These are phyloP conservation scores for Perizoma affinitatum DNA, from an alignment of 2,888 invertebrate species.

Conservation along the genomic window DNA sequence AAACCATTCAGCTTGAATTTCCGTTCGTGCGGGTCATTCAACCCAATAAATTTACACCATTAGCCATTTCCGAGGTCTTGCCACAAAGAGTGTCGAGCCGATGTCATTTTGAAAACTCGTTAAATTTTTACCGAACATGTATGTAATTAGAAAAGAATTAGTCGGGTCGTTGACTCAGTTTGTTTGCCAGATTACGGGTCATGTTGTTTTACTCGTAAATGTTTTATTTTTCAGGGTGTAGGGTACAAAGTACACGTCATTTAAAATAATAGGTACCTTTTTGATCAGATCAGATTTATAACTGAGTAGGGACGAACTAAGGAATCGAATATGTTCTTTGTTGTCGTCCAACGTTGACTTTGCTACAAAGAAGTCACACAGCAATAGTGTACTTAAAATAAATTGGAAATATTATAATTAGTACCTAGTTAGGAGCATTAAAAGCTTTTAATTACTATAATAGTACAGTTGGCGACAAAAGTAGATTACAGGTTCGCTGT, in stretches of 20 bases:
- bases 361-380: no score
- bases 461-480: no score
- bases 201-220: neutral
- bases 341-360: no score
- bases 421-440: no score
- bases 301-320: no score
- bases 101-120: slow-evolving; percentile 72
- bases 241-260: no score
- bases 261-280: neutral
- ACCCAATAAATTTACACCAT: slow-evolving; percentile 81
- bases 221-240: no score
- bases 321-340: no score
- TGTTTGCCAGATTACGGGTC: slow-evolving; percentile 18
- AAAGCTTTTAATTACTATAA: no score
- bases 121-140: slow-evolving; percentile 68
- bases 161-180: slow-evolving; percentile 28
- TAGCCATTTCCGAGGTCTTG: slow-evolving; percentile 73
- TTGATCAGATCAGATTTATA: neutral
- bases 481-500: no score
- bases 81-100: slow-evolving; percentile 69
- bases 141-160: slow-evolving; percentile 62
- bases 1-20: slow-evolving; percentile 73
- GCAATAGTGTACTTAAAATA: no score
- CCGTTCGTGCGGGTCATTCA: slow-evolving; percentile 73
- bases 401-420: no score